Conservation (phyloP, 2,113 vertebrate genomes). For the Naja naja region DNA sequence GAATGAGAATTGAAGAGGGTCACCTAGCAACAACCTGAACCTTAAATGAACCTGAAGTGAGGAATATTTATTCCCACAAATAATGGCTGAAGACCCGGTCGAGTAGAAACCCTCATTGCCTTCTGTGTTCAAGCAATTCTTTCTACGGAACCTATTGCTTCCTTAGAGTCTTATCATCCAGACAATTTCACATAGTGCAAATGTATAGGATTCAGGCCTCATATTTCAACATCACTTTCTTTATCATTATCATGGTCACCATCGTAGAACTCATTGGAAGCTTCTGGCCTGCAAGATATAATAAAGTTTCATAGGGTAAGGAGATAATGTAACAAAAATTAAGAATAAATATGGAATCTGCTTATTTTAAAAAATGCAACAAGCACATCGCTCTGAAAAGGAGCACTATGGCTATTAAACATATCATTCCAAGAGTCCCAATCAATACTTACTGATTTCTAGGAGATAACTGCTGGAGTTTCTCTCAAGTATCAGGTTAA, state of each 20-base stretch:
- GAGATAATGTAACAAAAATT: neutral
- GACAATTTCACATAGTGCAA: neutral
- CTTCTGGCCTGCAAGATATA: conserved; percentile 84
- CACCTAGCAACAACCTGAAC: neutral
- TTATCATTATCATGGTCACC: conserved; percentile 98
- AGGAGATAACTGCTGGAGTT: no score
- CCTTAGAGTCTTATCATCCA: conserved; percentile 24
- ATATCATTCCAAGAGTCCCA: neutral
- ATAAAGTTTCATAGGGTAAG: neutral
- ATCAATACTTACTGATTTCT: neutral
- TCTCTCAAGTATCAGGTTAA: neutral
- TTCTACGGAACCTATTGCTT: neutral
- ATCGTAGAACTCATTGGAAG: conserved; percentile 93
- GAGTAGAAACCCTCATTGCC: accelerated
- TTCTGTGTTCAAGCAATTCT: conserved; percentile 2
- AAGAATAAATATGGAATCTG: neutral
- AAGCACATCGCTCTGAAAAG: neutral
- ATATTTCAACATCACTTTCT: conserved; percentile 97
- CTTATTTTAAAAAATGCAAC: neutral
- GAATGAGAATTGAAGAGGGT: conserved; percentile 18
- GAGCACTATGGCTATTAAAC: neutral
- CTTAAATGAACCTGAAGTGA: accelerated
- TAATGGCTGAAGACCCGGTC: accelerated
- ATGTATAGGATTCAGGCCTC: conserved; percentile 52
- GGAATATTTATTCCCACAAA: neutral